phyloP scores from a whole-genome alignment of 35 echinoderm and acorn worm genomes.

The Amphiura filiformis region DNA sequence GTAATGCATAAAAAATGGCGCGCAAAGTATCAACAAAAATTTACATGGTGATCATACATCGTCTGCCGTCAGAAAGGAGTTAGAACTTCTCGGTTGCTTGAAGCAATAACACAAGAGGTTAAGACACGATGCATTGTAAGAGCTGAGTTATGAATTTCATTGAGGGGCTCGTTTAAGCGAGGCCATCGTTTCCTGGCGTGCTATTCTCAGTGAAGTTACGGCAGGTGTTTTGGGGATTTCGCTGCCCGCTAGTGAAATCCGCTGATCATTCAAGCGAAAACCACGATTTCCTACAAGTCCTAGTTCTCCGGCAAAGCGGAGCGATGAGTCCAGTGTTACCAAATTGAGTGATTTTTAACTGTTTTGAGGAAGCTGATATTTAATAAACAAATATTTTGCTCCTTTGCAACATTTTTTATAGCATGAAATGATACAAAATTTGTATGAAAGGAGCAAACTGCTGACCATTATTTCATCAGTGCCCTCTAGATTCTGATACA shows the following conservation, averaged over 20 bases:
- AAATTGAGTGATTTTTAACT: background rate
- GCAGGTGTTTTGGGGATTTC: background rate
- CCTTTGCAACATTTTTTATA: too few species aligned
- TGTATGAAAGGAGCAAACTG: too few species aligned
- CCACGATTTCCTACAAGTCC: background rate
- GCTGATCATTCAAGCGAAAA: background rate
- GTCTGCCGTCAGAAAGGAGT: background rate
- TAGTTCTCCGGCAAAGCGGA: background rate
- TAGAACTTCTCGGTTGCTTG: background rate
- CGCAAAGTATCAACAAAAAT: too few species aligned
- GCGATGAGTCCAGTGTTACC: background rate
- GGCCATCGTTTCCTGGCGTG: background rate
- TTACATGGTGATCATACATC: too few species aligned
- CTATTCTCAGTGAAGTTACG: background rate
- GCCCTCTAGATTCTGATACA: too few species aligned
- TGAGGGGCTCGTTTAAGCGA: background rate
- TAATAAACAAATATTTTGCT: too few species aligned
- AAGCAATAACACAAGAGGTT: conserved; percentile 10
- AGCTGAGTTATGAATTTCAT: conserved; percentile 7
- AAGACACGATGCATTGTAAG: background rate
- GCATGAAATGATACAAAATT: too few species aligned
- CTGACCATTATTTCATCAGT: too few species aligned
- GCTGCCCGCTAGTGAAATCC: background rate
- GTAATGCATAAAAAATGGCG: too few species aligned
- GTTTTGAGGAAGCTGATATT: background rate